Percentiles rank a stretch among this genome's conserved stretches.
Evolutionary conservation across 2,797 vertebrate species (phyloP).

Genomic region (Paramormyrops hopkinsi): DNA sequence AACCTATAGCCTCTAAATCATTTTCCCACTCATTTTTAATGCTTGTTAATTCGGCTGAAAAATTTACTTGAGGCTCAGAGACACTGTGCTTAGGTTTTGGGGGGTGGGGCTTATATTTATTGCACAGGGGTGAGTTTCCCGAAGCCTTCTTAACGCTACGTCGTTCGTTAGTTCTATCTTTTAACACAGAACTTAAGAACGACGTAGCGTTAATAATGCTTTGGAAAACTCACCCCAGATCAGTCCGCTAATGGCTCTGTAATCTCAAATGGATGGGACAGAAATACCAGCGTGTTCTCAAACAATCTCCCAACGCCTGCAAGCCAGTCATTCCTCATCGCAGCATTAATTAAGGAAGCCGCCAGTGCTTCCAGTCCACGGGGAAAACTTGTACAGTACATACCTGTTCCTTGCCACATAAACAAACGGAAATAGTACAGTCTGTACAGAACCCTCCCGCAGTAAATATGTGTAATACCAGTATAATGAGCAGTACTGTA

Average conservation of each 20-base stretch:
- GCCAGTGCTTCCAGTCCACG: not conserved
- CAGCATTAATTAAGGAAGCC: not conserved
- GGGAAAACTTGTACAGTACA: conserved; percentile 18
- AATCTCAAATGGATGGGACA: not conserved
- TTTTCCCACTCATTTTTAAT: not conserved
- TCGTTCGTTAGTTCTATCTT: too few relatives aligned
- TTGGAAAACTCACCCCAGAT: not conserved
- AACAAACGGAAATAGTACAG: conserved; percentile 10
- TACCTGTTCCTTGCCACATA: not conserved
- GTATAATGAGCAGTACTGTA: not conserved
- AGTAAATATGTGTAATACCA: not conserved
- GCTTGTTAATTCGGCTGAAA: not conserved
- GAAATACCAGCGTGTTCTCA: conserved; percentile 6
- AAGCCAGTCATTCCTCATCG: not conserved
- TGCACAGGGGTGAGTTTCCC: not conserved
- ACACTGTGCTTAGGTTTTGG: not conserved
- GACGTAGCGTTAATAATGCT: too few relatives aligned
- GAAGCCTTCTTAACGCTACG: too few relatives aligned
- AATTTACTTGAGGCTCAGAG: not conserved
- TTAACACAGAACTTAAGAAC: too few relatives aligned
- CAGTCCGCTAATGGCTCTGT: not conserved
- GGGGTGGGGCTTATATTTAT: not conserved
- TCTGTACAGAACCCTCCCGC: not conserved
- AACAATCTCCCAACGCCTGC: not conserved
- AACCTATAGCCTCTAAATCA: not conserved